Evolutionary conservation across 2,113 vertebrate genomes (phyloP), one percentile per base, ranked within the genome.

Genomic region (Piaya cayana): DNA sequence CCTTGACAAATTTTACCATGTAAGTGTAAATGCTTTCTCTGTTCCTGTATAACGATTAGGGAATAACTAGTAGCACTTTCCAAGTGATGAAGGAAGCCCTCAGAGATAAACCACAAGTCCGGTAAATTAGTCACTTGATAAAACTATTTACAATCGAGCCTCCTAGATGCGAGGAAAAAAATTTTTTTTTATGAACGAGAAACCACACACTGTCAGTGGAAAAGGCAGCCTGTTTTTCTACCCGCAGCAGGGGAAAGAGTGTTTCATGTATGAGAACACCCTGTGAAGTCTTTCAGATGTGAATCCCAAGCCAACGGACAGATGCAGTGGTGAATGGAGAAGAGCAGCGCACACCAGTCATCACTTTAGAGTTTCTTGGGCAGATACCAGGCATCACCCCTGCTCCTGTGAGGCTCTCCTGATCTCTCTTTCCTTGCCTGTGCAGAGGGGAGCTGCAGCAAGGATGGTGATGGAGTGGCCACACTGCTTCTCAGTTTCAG

Each of bases 191-290:
- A 63, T 95, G 94, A 97, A 95, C 95, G 62, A 85, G 85, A 98
- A 98, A 98, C 97, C 96, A 71, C 96, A 96, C 22, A 64, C 76
- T 95, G 77, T 96, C 59, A 82, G 95, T 97, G 98, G 97, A 98
- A 98, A 98, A 92, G 94, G 90, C 92, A 96, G 76, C 76, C 91
- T 95, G 90, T 81, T 89, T 95, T 88, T 92, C 50, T 88, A 70
- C 59, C 91, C 65, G 0, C 34, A 10, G 59, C 8, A 69, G 86
- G 45, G 96, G 96, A 92, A 96, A 87, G 63, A 53, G 88, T 92
- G 90, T 90, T 97, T 94, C 84, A 92, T 0, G 1, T 26, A 75
- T 16, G 1, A 19, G 0, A 0, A 3, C 16, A 36, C 70, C 47
- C 27, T 0, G 32, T 0, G 6, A 89, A 84, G 45, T 65, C 10